phyloP scores from a whole-genome alignment of 2,888 invertebrate genomes.

The Auanema freiburgensis region DNA sequence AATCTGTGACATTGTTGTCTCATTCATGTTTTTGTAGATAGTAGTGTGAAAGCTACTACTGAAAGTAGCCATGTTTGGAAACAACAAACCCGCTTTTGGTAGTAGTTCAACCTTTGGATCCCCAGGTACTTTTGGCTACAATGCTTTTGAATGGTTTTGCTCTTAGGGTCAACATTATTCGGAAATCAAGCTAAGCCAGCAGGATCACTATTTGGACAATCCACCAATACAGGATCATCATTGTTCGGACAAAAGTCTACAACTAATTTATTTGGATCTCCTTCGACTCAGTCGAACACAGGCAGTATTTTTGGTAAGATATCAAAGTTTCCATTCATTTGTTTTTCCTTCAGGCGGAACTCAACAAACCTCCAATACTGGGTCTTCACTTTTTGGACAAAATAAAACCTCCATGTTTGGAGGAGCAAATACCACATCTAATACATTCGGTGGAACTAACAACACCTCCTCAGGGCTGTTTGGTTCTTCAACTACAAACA shows the following conservation, averaged over 20 bases:
- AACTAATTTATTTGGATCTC: conserved; percentile 12
- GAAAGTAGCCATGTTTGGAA: conserved; percentile 7
- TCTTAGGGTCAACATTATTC: conserved; percentile 3
- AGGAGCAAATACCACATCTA: not conserved
- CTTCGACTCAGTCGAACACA: conserved; percentile 7
- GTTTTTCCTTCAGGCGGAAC: not conserved
- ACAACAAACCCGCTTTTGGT: conserved; percentile 11
- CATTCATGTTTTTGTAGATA: too few species aligned
- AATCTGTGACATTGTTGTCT: too few species aligned
- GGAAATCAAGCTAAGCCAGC: conserved; percentile 25
- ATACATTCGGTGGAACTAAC: conserved; percentile 5
- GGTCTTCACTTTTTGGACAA: not conserved
- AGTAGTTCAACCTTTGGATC: conserved; percentile 10
- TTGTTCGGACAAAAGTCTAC: conserved; percentile 22
- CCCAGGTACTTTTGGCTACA: conserved; percentile 7
- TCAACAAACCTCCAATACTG: not conserved
- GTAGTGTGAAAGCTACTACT: too few species aligned
- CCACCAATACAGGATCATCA: conserved; percentile 13
- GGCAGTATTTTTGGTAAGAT: conserved; percentile 11
- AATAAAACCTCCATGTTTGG: conserved; percentile 9
- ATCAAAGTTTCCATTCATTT: not conserved
- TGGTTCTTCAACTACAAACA: conserved; percentile 68
- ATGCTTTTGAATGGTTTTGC: not conserved
- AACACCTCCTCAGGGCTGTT: conserved; percentile 66
- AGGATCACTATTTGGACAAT: conserved; percentile 25